phyloP scores from a whole-genome alignment of 1,140 invertebrate species.

The Meloidogyne floridensis region DNA sequence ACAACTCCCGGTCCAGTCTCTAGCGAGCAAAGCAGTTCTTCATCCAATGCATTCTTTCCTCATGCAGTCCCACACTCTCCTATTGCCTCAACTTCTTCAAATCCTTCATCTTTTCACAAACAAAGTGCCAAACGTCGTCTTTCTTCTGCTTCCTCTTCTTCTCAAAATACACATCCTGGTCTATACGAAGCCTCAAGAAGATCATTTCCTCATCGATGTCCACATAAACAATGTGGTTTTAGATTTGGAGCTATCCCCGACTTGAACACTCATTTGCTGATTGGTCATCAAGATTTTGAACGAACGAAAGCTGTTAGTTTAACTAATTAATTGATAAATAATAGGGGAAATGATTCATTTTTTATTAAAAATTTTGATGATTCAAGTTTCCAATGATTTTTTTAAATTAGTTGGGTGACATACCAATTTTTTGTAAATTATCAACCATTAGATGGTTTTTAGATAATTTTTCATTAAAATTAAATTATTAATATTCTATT shows the following conservation, averaged over 20 bases:
- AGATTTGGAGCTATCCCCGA: constrained; percentile 33
- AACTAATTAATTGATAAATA: not conserved
- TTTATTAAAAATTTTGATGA: too few relatives aligned
- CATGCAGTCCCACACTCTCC: not conserved
- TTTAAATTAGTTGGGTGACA: too few relatives aligned
- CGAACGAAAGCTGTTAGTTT: constrained; percentile 36
- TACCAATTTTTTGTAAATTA: too few relatives aligned
- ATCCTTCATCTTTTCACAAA: not conserved
- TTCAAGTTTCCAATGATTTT: constrained; percentile 14
- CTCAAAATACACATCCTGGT: not conserved
- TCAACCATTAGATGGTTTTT: too few relatives aligned
- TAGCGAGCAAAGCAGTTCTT: not conserved
- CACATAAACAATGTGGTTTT: constrained; percentile 45
- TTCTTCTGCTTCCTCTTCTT: constrained; percentile 11
- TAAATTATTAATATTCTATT: not conserved
- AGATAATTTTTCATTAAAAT: too few relatives aligned
- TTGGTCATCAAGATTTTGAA: constrained; percentile 30
- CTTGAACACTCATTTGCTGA: constrained; percentile 43
- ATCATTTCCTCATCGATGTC: constrained; percentile 34
- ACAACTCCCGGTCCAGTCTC: not conserved
- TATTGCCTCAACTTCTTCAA: not conserved
- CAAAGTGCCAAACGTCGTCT: constrained; percentile 3
- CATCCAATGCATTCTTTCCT: not conserved
- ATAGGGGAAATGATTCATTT: too few relatives aligned
- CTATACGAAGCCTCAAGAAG: constrained; percentile 14